These are phyloP conservation scores for Anolis apletophallus DNA, from an alignment of 2,797 vertebrate species.

Conservation along the genomic window DNA sequence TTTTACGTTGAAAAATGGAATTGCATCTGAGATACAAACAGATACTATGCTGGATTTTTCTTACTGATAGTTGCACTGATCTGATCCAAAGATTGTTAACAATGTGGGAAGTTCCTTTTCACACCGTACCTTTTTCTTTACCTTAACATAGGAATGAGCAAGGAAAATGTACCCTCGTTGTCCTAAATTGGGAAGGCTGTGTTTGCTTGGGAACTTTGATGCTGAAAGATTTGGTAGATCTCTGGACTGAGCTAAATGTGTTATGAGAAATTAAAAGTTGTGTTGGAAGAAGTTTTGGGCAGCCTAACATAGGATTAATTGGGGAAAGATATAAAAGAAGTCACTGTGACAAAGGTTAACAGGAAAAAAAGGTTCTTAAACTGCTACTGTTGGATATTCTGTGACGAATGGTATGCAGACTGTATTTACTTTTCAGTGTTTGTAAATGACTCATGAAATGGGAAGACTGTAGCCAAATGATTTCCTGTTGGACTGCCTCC, in stretches of 20 bases:
- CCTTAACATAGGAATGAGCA: not conserved
- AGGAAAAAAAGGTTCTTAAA: not conserved
- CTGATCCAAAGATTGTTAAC: not conserved
- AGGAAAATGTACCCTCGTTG: not conserved
- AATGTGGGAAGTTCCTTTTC: not conserved
- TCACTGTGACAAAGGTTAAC: not conserved
- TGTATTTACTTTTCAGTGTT: constrained; percentile 1
- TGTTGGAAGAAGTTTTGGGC: not conserved
- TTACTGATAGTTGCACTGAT: not conserved
- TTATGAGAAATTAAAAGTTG: not conserved
- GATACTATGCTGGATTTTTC: not conserved
- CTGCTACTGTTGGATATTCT: not conserved
- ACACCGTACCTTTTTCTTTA: not conserved
- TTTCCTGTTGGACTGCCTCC: not conserved
- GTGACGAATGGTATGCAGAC: not conserved
- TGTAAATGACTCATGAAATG: not conserved
- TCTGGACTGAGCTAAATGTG: not conserved
- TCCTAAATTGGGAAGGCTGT: not conserved
- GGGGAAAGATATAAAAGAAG: not conserved
- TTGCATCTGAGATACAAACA: not conserved
- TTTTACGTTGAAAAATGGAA: not conserved
- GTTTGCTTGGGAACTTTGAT: not conserved
- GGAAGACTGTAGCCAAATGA: not conserved
- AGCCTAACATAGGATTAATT: not conserved
- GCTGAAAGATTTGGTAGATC: not conserved